phyloP scores from a whole-genome alignment of 1,140 invertebrate species.

The Caenorhabditis briggsae region DNA sequence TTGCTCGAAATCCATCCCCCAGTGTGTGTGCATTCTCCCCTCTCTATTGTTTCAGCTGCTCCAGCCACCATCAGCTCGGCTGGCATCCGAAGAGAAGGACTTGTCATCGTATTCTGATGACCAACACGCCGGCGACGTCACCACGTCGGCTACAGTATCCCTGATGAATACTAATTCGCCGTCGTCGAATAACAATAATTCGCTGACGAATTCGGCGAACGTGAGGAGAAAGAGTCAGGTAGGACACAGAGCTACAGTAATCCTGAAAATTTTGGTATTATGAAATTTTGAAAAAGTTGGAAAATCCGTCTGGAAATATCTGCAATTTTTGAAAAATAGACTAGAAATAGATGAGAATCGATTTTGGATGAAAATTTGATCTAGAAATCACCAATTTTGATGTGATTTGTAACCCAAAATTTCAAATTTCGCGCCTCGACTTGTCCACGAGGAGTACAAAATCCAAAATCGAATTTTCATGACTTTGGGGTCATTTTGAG shows the following conservation, averaged over 20 bases:
- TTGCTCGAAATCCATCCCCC: neutral
- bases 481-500: too few relatives aligned
- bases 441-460: too few relatives aligned
- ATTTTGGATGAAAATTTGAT: too few relatives aligned
- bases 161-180: neutral
- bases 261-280: too few relatives aligned
- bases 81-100: slow-evolving; percentile 59
- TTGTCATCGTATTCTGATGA: slow-evolving; percentile 31
- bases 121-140: neutral
- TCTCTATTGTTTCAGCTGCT: neutral
- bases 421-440: too few relatives aligned
- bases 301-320: too few relatives aligned
- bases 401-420: too few relatives aligned
- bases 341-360: too few relatives aligned
- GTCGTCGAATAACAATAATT: neutral
- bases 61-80: slow-evolving; percentile 45
- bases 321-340: too few relatives aligned
- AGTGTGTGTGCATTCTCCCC: neutral
- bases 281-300: too few relatives aligned
- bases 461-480: too few relatives aligned
- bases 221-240: slow-evolving; percentile 53
- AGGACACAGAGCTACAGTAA: neutral
- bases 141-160: slow-evolving; percentile 36
- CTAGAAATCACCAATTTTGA: too few relatives aligned
- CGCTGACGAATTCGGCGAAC: neutral